Percentiles rank a stretch among this genome's conserved stretches.
Evolutionary conservation across 2,888 invertebrate genomes (phyloP).

Genomic region (Pandemis corylana): DNA sequence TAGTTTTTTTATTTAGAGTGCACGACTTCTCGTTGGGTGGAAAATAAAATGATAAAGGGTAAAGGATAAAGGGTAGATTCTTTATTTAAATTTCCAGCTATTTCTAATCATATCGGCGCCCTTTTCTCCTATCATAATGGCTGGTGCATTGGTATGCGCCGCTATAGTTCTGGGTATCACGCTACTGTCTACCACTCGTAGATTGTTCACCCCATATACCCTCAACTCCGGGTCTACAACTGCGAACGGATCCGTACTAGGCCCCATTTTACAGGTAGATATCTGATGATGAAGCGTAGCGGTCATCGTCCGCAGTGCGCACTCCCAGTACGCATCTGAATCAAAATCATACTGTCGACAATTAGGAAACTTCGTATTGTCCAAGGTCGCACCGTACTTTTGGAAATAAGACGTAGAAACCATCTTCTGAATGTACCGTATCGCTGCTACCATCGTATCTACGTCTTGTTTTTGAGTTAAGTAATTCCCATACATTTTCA

Average conservation of each 20-base stretch:
- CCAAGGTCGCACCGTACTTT: constrained; percentile 84
- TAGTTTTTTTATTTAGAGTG: neutral
- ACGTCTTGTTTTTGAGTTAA: constrained; percentile 86
- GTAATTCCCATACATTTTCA: constrained; percentile 90
- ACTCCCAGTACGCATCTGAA: constrained; percentile 88
- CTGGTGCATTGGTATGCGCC: constrained; percentile 88
- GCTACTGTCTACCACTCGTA: constrained; percentile 89
- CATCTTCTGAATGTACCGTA: constrained; percentile 82
- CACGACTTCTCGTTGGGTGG: neutral
- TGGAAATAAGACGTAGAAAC: constrained; percentile 85
- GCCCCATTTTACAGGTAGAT: constrained; percentile 89
- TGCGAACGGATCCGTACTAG: constrained; percentile 80
- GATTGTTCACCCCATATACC: constrained; percentile 85
- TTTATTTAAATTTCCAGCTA: constrained; percentile 71
- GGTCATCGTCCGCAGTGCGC: constrained; percentile 84
- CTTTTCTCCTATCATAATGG: constrained; percentile 90
- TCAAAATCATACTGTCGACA: constrained; percentile 82
- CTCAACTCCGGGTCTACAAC: constrained; percentile 87
- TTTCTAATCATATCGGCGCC: constrained; percentile 86
- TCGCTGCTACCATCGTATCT: constrained; percentile 85
- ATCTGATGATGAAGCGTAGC: constrained; percentile 88
- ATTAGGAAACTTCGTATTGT: constrained; percentile 81
- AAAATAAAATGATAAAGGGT: neutral
- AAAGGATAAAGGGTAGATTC: neutral
- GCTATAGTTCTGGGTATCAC: constrained; percentile 87